phyloP scores from a whole-genome alignment of 2,888 invertebrate species.

The Rhyacophila evoluta region DNA sequence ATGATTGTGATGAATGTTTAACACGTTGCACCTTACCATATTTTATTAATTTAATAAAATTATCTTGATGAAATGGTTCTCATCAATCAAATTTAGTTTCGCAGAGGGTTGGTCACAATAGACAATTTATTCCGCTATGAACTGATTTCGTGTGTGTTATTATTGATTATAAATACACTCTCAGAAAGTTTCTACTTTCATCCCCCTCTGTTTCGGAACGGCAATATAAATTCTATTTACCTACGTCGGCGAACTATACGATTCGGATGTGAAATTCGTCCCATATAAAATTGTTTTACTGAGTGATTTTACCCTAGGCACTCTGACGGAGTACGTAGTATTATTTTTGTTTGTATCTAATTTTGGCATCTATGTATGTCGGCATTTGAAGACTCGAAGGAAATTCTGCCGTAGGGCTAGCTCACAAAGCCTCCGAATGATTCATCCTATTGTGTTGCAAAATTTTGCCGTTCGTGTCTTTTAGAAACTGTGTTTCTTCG shows the following conservation, averaged over 20 bases:
- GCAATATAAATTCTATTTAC: not conserved
- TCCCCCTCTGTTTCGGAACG: not conserved
- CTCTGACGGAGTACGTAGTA: not conserved
- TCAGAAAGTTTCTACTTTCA: no score
- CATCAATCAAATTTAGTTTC: not conserved
- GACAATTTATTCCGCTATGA: conserved; percentile 12
- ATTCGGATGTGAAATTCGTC: not conserved
- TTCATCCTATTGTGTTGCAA: conserved; percentile 26
- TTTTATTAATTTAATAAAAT: no score
- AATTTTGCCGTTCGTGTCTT: not conserved
- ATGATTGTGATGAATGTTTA: no score
- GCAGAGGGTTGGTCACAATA: not conserved
- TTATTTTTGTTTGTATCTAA: not conserved
- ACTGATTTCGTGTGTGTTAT: not conserved
- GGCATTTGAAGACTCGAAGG: not conserved
- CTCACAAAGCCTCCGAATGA: not conserved
- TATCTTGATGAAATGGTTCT: not conserved
- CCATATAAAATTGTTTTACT: not conserved
- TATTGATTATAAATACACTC: not conserved
- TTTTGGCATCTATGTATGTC: not conserved
- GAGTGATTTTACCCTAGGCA: not conserved
- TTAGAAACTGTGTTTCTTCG: not conserved
- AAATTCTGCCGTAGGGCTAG: not conserved
- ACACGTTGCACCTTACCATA: no score
- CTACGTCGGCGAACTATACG: not conserved